phyloP scores from a whole-genome alignment of 2,888 invertebrate species.

The Lasioglossum leucozonium region DNA sequence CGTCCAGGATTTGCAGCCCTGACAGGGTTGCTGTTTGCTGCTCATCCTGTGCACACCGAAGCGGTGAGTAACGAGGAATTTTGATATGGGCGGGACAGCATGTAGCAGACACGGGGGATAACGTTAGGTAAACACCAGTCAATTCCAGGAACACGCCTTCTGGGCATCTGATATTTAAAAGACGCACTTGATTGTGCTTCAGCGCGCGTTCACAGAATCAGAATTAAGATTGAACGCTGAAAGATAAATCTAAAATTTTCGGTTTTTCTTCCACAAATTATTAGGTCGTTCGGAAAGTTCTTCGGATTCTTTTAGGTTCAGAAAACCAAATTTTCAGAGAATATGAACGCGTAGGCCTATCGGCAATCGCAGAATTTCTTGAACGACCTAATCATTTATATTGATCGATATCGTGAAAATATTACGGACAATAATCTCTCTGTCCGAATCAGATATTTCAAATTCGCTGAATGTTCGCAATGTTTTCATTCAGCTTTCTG shows the following conservation, averaged over 20 bases:
- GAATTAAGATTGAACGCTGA: not conserved
- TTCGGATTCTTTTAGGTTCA: too few species aligned
- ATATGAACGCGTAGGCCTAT: too few species aligned
- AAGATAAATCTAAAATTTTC: too few species aligned
- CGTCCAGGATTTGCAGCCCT: conserved; percentile 90
- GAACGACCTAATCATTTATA: too few species aligned
- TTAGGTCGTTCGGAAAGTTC: too few species aligned
- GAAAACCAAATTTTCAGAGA: too few species aligned
- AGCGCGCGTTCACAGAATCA: not conserved
- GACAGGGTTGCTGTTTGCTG: conserved; percentile 92
- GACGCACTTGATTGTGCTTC: not conserved
- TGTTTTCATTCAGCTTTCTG: not conserved
- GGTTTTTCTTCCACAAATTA: too few species aligned
- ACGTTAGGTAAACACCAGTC: conserved; percentile 1
- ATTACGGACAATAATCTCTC: not conserved
- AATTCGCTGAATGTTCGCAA: not conserved
- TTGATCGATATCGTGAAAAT: not conserved
- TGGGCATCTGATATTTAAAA: not conserved
- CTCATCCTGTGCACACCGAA: conserved; percentile 95
- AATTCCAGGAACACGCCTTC: not conserved
- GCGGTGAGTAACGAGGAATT: conserved; percentile 88
- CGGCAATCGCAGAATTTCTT: too few species aligned
- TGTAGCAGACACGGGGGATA: conserved; percentile 1
- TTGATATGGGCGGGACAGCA: not conserved
- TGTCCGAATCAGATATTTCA: not conserved